Evolutionary conservation across 2,888 invertebrate species (phyloP), one percentile per base, ranked within the genome.

Genomic region (Frankliniella fusca): DNA sequence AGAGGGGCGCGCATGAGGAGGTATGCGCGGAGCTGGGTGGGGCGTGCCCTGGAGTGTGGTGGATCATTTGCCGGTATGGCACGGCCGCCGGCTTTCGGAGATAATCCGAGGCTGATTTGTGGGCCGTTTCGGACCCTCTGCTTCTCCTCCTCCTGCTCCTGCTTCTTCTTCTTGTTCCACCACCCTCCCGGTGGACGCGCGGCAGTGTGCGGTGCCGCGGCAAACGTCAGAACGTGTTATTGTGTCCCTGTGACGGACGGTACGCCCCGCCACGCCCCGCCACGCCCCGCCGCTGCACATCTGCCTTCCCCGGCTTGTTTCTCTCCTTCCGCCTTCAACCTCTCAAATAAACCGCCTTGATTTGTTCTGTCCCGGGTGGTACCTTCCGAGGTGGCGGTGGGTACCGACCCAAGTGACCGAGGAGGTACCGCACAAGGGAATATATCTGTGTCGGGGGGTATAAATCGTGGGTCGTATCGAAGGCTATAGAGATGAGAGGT

Each of bases 401-500:
- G 61, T 61, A 61, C 61, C 61, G 20, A n/a, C 18, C 54, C 54
- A 18, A 18, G 15, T 61, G 20, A 18, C 61, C 54, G 54, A n/a
- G 27, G 23, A 23, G 12, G 70, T 27, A 76, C 23, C 12, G 70
- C 12, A 27, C 23, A 5, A 27, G 54, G 61, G 70, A 27, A 76
- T 76, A 76, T 76, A 76, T 76, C 70, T 76, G 70, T 76, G 70
- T 76, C 70, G 70, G 70, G 27, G 70, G 27, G 70, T 76, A 76
- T 76, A 76, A 76, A 76, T 76, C 70, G 70, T 76, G 70, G 70
- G 27, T 76, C 70, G 70, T 76, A 76, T 76, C 70, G 70, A 76
- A 76, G 23, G 70, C 70, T 76, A 76, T 76, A 76, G 70, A 76
- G 70, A 76, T 76, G 70, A 76, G 70, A 23, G 70, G 70, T 76